Percentiles rank a stretch among this genome's conserved stretches.
Conservation (phyloP, 2,888 invertebrate species). For the Merodon equestris region DNA sequence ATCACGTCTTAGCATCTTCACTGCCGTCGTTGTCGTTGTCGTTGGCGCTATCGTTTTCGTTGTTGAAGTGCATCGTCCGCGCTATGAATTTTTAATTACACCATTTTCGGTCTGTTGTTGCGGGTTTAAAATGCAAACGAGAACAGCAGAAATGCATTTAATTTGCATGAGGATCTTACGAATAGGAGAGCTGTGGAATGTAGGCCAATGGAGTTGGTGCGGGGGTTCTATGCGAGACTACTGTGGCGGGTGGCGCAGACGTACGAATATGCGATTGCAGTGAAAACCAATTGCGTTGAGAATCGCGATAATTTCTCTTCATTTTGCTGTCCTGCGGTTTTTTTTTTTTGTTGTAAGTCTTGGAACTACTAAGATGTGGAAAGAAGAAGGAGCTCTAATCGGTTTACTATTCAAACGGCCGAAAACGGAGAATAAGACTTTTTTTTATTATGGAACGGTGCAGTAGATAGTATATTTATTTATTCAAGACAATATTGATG, state of each 20-base stretch:
- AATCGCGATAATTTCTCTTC: slow-evolving; percentile 46
- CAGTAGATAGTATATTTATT: no score
- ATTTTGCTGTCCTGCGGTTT: slow-evolving; percentile 22
- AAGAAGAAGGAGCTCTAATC: slow-evolving; percentile 32
- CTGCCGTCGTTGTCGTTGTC: slow-evolving; percentile 12
- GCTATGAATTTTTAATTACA: slow-evolving; percentile 67
- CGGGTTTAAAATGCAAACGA: slow-evolving; percentile 72
- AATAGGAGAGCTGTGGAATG: slow-evolving; percentile 14
- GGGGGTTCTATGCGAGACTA: no score
- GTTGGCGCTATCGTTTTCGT: slow-evolving; percentile 8
- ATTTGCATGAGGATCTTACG: slow-evolving; percentile 71
- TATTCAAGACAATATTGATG: no score
- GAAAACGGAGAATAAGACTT: no score
- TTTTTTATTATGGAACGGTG: no score
- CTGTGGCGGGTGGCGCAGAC: not conserved
- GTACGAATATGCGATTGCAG: slow-evolving; percentile 37
- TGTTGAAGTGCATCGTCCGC: slow-evolving; percentile 58
- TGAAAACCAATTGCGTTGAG: slow-evolving; percentile 47
- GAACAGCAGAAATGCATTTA: slow-evolving; percentile 74
- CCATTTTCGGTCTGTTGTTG: slow-evolving; percentile 60
- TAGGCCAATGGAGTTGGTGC: no score
- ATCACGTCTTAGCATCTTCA: slow-evolving; percentile 39
- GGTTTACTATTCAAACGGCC: no score
- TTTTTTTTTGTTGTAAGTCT: slow-evolving; percentile 15
- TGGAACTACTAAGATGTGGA: slow-evolving; percentile 16